These are phyloP conservation scores for Nasonovia ribisnigri DNA, from an alignment of 2,888 invertebrate species.

Conservation along the genomic window DNA sequence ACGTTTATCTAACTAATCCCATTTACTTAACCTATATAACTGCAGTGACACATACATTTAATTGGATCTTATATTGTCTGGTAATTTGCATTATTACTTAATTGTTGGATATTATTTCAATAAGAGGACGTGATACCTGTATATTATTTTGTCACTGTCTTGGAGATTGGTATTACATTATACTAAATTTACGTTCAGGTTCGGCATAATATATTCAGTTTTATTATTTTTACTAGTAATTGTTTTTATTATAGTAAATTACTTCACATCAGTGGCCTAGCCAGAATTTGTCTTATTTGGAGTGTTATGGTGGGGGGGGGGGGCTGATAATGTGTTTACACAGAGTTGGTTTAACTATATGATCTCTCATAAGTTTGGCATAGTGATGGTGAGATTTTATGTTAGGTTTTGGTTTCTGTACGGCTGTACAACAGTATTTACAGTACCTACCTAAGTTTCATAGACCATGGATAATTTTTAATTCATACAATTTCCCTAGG, in stretches of 20 bases:
- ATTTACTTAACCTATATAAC: neutral
- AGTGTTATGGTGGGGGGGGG: no score
- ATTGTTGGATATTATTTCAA: neutral
- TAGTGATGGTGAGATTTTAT: no score
- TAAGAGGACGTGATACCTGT: neutral
- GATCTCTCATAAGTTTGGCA: no score
- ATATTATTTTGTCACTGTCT: neutral
- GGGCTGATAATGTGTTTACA: no score
- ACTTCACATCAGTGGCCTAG: no score
- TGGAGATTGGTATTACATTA: neutral
- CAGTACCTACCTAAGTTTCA: no score
- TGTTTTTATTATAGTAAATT: neutral
- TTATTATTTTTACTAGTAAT: neutral
- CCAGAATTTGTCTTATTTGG: no score
- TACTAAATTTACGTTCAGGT: neutral
- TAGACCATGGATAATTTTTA: no score
- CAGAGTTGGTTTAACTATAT: no score
- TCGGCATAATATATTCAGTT: neutral
- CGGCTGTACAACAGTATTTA: no score
- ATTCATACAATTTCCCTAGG: no score
- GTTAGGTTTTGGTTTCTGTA: no score
- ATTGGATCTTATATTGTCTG: neutral
- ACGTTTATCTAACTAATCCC: neutral
- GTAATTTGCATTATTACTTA: neutral
- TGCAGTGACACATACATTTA: neutral